Base-by-base conservation (phyloP, 2,797 vertebrate species). In the Cirrhinus molitorella region DNA sequence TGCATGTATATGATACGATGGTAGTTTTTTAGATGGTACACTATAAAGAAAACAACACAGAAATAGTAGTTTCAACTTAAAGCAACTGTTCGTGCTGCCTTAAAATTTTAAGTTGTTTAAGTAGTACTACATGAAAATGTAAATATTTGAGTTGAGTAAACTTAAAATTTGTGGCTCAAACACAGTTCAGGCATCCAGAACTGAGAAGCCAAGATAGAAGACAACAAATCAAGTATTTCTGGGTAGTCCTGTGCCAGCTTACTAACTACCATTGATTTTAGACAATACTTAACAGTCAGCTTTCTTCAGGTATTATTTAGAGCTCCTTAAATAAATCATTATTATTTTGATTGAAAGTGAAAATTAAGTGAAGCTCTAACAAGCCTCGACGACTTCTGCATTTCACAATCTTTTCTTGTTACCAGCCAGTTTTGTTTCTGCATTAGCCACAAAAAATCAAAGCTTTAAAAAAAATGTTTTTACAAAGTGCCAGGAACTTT, bases 401-500 rank as follows among this genome's bases (percentile, higher is more conserved):
- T 53, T 73, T 34, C 13, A 1, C 7, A 51, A 14, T n/a, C 51
- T 23, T 40, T 75, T 53, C 34, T 75, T 16, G 51, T 23, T 40
- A 10, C 14, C 10, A 49, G 8, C 40, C 2, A 40, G 45, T 55
- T 55, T 68, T 1, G 5, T 34, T 28, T 80, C n/a, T 53, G 25
- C 40, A 43, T 47, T 61, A 45, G 16, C 17, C 65, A n/a, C 34
- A 21, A 45, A 75, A n/a, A 74, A 45, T 23, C 7, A 66, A 55
- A 37, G 45, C 45, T 80, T 71, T 80, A 0, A 19, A 21, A 19
- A 49, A 37, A 37, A n/a, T n/a, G 4, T 1, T 73, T 51, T 25
- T 16, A 81, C 53, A 47, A 73, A 74, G 57, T 25, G 34, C 34
- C 59, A 45, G 37, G n/a, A 55, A 61, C 49, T 31, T 43, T 19